Percentiles rank a stretch among this genome's conserved stretches.
Conservation (phyloP, 1,140 invertebrate genomes). For the Apolygus lucorum region DNA sequence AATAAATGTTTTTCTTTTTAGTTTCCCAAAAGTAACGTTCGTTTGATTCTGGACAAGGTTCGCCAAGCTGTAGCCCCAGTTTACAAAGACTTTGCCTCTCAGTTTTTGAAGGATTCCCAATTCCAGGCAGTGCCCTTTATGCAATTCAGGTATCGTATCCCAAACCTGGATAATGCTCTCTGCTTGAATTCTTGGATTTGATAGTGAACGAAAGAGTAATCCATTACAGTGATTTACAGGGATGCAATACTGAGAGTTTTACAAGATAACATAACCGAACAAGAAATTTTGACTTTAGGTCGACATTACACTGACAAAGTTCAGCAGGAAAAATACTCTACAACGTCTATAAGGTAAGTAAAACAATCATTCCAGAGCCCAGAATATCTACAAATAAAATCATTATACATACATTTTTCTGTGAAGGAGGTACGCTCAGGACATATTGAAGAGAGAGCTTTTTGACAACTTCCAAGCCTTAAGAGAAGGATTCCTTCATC, state of each 20-base stretch:
- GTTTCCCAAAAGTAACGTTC: slow-evolving; percentile 61
- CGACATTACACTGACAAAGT: slow-evolving; percentile 51
- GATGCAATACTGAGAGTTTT: slow-evolving; percentile 43
- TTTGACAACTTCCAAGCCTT: slow-evolving; percentile 59
- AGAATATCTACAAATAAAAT: no score
- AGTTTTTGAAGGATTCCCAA: slow-evolving; percentile 44
- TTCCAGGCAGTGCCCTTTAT: background rate
- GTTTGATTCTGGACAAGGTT: slow-evolving; percentile 60
- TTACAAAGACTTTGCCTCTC: slow-evolving; percentile 63
- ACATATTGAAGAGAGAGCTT: slow-evolving; percentile 53
- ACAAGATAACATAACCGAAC: slow-evolving; percentile 54
- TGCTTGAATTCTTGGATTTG: no score
- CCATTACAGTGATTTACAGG: no score
- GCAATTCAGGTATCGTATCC: slow-evolving; percentile 22
- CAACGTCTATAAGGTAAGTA: no score
- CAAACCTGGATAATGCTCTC: no score
- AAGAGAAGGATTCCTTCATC: slow-evolving; percentile 52
- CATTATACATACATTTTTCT: no score
- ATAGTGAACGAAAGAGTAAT: no score
- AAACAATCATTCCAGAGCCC: no score
- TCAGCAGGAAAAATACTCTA: slow-evolving; percentile 38
- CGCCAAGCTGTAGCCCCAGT: slow-evolving; percentile 49
- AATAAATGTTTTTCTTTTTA: slow-evolving; percentile 38
- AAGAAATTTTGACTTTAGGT: slow-evolving; percentile 65
- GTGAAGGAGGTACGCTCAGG: slow-evolving; percentile 50